Conservation (phyloP, 1,140 invertebrate genomes). For the Sinella curviseta region DNA sequence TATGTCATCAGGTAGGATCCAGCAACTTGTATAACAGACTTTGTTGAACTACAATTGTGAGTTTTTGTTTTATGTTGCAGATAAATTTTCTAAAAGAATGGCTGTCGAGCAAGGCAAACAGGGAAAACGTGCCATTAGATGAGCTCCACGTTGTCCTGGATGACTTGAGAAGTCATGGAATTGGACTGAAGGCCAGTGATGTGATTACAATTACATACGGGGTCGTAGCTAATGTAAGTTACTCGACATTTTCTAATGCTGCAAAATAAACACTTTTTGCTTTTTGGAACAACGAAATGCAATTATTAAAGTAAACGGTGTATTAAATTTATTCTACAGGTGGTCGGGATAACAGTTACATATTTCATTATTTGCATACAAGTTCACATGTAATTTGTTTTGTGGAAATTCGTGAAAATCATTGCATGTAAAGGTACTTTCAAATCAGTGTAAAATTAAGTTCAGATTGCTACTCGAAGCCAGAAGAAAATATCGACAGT, state of each 20-base stretch:
- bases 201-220: neutral
- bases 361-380: neutral
- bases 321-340: neutral
- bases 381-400: neutral
- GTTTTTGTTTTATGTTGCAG: neutral
- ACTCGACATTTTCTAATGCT: too few species aligned
- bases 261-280: too few species aligned
- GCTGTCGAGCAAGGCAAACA: neutral
- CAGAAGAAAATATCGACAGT: neutral
- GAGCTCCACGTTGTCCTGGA: neutral
- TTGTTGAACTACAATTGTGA: too few species aligned
- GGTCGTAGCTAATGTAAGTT: neutral
- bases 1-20: neutral
- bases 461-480: neutral
- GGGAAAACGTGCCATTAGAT: neutral
- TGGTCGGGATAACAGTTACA: neutral
- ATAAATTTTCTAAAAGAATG: neutral
- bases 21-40: too few species aligned
- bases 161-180: neutral
- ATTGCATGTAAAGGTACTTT: too few species aligned
- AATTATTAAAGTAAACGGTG: too few species aligned
- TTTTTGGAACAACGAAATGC: too few species aligned
- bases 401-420: too few species aligned
- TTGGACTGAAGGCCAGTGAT: neutral
- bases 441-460: too few species aligned